Percentiles rank a stretch among this genome's conserved stretches.
Conservation (phyloP, 2,888 invertebrate species). For the Rosalia funebris region DNA sequence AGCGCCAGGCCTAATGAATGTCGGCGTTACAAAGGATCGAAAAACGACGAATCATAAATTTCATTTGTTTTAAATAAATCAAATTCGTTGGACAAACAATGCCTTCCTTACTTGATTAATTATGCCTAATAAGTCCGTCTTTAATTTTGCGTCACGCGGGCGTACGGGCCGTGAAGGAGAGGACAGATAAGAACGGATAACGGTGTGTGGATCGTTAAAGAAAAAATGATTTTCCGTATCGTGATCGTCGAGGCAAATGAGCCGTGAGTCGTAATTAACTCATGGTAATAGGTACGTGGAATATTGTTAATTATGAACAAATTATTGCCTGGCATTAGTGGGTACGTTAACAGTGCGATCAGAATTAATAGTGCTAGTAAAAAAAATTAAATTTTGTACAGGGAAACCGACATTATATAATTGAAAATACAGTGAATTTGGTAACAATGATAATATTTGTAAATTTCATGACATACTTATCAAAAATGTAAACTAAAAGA, state of each 20-base stretch:
- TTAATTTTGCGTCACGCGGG: slow-evolving; percentile 42
- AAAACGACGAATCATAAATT: slow-evolving; percentile 58
- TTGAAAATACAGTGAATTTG: too few relatives aligned
- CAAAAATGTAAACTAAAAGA: too few relatives aligned
- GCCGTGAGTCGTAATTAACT: background rate
- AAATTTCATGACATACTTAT: too few relatives aligned
- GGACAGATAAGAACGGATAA: background rate
- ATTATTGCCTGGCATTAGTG: too few relatives aligned
- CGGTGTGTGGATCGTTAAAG: background rate
- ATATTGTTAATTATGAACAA: too few relatives aligned
- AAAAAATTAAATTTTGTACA: too few relatives aligned
- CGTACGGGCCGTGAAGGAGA: slow-evolving; percentile 24
- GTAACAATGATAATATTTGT: too few relatives aligned
- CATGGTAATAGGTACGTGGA: too few relatives aligned
- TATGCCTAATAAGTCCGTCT: slow-evolving; percentile 47
- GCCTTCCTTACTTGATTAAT: slow-evolving; percentile 54
- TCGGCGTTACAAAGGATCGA: slow-evolving; percentile 52
- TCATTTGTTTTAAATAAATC: slow-evolving; percentile 59
- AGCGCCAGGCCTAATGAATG: slow-evolving; percentile 55
- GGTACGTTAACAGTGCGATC: too few relatives aligned
- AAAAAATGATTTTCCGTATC: background rate
- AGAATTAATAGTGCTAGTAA: too few relatives aligned
- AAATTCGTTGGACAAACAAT: slow-evolving; percentile 56
- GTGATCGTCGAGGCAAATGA: background rate
- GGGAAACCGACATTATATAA: too few relatives aligned